Base-by-base conservation (phyloP, 2,888 invertebrate species). In the Seira ritae region DNA sequence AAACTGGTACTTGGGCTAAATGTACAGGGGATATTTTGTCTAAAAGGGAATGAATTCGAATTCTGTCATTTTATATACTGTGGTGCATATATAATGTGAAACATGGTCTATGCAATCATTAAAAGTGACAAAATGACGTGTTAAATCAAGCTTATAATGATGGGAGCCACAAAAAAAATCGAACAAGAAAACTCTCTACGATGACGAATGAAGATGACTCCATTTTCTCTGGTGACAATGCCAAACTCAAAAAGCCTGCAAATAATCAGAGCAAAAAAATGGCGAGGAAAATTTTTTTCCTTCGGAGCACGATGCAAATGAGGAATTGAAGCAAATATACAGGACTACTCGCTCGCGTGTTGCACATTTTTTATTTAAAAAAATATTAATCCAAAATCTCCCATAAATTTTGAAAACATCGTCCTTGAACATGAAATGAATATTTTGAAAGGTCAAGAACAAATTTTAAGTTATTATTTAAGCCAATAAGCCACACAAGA, bases 51-150 rank as follows among this genome's bases (percentile, higher is more conserved):
- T n/a, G n/a, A n/a, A n/a, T n/a, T n/a, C n/a, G n/a, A n/a, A n/a
- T n/a, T n/a, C n/a, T n/a, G n/a, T n/a, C n/a, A n/a, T n/a, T n/a
- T n/a, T n/a, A n/a, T n/a, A n/a, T n/a, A n/a, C n/a, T n/a, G n/a
- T n/a, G n/a, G n/a, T n/a, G n/a, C n/a, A n/a, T n/a, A n/a, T n/a
- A n/a, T 15, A 60, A 60, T 60, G 10, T 17, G 12, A 60, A n/a
- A 60, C 60, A n/a, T 60, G 60, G 60, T 15, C 60, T 60, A 3
- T 10, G 60, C 15, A n/a, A 60, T 60, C 24, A 65, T 74, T 67
- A 23, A 75, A 75, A n/a, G 68, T 75, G 75, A 75, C 75, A 75
- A 66, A 75, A 75, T 50, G 50, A 68, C 22, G 55, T 75, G 68
- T 50, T 46, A 75, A 67, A 75, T 55, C 62, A 68, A 67, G 68